A percentile compares a stretch with the other conserved stretches of the same genome.
Conservation (phyloP, 2,888 invertebrate species). For the Sinodicranocentrus sp. region DNA sequence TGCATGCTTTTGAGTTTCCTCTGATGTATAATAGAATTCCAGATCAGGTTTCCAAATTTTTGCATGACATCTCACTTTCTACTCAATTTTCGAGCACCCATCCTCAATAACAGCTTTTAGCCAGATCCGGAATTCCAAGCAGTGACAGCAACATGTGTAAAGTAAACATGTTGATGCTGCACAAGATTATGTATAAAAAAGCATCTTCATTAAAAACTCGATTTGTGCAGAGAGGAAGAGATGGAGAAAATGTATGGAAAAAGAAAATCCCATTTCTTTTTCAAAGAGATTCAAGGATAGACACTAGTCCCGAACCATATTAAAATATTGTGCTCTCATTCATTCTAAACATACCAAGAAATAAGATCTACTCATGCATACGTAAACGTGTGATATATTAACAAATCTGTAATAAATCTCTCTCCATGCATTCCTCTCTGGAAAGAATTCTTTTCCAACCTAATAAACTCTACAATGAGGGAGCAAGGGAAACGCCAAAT, state of each 20-base stretch:
- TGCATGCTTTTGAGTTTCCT: background rate
- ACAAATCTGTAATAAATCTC: conserved; percentile 48
- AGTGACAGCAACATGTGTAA: conserved; percentile 67
- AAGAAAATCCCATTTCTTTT: background rate
- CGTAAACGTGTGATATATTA: background rate
- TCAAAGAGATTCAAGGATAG: background rate
- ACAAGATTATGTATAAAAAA: conserved; percentile 22
- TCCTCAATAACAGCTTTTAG: conserved; percentile 27
- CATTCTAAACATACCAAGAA: background rate
- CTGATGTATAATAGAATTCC: conserved; percentile 31
- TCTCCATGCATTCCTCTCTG: conserved; percentile 32
- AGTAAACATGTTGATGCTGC: conserved; percentile 43
- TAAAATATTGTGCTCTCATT: background rate
- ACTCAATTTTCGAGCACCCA: conserved; percentile 3
- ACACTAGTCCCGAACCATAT: background rate
- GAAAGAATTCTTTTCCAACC: conserved; percentile 42
- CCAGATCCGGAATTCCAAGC: conserved; percentile 48
- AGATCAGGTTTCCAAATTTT: conserved; percentile 38
- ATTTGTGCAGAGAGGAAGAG: background rate
- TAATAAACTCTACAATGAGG: background rate
- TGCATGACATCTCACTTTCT: conserved; percentile 47
- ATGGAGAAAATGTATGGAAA: background rate
- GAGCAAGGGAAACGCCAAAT: background rate
- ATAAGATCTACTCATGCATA: background rate
- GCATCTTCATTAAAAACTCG: conserved; percentile 14